Percentiles rank a stretch among this genome's conserved stretches.
Conservation (phyloP, 2,797 vertebrate genomes). For the Xenentodon cancila region DNA sequence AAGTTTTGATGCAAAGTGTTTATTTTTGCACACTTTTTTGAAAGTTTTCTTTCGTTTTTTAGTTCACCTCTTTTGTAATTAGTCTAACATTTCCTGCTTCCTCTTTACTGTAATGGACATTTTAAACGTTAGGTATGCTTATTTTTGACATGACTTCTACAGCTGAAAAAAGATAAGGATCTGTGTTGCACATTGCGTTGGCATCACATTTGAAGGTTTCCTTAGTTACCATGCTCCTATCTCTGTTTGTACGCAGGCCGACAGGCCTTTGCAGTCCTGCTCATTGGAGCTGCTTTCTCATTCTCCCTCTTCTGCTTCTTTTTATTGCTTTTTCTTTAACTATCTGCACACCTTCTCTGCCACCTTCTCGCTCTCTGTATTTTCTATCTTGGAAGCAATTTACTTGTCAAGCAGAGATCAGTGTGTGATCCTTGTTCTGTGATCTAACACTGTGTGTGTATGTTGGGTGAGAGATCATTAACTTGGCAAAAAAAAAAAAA, state of each 20-base stretch:
- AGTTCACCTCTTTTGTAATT: no score
- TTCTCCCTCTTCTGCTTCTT: conserved; percentile 47
- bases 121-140: no score
- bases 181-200: conserved; percentile 10
- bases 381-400: conserved; percentile 75
- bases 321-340: conserved; percentile 61
- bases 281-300: conserved; percentile 53
- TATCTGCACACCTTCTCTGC: conserved; percentile 34
- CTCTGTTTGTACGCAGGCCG: conserved; percentile 38
- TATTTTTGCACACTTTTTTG: no score
- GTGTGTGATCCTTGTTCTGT: conserved; percentile 20
- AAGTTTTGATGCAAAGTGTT: no score
- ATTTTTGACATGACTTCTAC: conserved; percentile 8
- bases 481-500: conserved; percentile 42
- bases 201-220: conserved; percentile 62
- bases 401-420: conserved; percentile 69
- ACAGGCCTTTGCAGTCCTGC: conserved; percentile 49
- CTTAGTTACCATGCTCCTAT: conserved; percentile 72
- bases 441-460: conserved; percentile 30
- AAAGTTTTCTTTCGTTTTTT: no score
- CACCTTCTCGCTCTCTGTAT: conserved; percentile 37
- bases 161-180: conserved; percentile 9
- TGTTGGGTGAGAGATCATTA: conserved; percentile 21
- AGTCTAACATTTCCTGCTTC: no score
- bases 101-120: no score